Evolutionary conservation across 2,888 invertebrate species (phyloP), one percentile per base, ranked within the genome.

Genomic region (Digitonthophagus gazella): DNA sequence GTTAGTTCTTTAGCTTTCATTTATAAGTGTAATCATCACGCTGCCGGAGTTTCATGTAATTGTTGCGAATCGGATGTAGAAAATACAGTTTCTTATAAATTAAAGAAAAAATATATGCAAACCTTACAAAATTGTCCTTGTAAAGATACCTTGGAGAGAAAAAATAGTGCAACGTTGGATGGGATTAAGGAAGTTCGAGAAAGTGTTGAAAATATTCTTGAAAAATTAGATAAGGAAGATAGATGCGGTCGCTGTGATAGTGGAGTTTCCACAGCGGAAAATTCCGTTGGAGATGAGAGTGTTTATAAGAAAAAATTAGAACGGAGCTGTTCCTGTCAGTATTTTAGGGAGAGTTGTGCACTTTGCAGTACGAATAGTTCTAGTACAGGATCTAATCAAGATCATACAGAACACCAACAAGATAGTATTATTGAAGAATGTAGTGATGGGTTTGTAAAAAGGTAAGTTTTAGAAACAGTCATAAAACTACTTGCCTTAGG

Each of bases 161-260:
- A 83, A 73, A 71, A 80, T 70, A 82, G 81, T 72, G 80, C 81
- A 61, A 80, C 80, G 69, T 73, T 83, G 72, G 81, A 83, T 70
- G 82, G 83, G 72, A 82, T 85, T 73, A 83, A 84, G 71, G 84
- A 84, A 75, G 84, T 84, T 76, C 80, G 84, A 15, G 84, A 84
- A 74, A 83, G 83, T 74, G 81, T 81, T n/a, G 83, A 83, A 71
- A 79, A 83, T 74, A 73, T 83, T 8, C 73, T 83, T 64, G 82
- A 82, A 70, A 81, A 80, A 70, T 83, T 85, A 72, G 86, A 86
- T 75, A 82, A 83, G 54, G 75, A 84, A 16, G 85, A 85, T 55
- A 85, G 85, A 65, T 86, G 86, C 75, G 85, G 85, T 69, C 82
- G 85, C 11, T 87, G 87, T 76, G 86, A 86, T 75, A 86, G 86